phyloP scores from a whole-genome alignment of 2,113 vertebrate species.

The Balaeniceps rex region DNA sequence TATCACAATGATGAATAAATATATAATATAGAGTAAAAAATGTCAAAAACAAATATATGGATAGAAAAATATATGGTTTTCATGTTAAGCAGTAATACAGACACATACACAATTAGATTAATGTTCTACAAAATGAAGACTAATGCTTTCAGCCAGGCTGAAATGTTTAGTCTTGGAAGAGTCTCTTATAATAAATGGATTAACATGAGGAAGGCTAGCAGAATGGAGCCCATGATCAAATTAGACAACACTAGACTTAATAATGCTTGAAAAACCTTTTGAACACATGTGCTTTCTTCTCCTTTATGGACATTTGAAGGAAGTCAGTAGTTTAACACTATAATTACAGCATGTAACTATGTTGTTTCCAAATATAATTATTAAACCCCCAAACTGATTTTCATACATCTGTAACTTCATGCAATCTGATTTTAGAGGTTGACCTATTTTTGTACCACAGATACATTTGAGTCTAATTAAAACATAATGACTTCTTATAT shows the following conservation, averaged over 20 bases:
- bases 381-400: conserved; percentile 28
- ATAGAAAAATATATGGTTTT: neutral
- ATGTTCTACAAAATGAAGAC: neutral
- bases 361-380: conserved; percentile 49
- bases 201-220: neutral
- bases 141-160: neutral
- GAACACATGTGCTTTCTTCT: neutral
- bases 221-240: neutral
- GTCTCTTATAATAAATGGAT: neutral
- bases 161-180: neutral
- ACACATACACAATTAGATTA: neutral
- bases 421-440: conserved; percentile 20
- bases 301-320: conserved; percentile 1
- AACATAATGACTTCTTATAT: neutral
- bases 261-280: conserved; percentile 25
- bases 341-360: conserved; percentile 25
- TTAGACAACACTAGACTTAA: neutral
- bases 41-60: neutral
- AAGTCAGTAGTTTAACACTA: conserved; percentile 37
- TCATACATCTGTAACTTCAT: conserved; percentile 7
- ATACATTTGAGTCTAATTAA: conserved; percentile 17
- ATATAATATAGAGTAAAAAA: neutral
- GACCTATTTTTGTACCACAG: conserved; percentile 16
- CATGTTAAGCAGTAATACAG: neutral
- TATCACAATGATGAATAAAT: neutral